Evolutionary conservation across 2,888 invertebrate genomes (phyloP).

Genomic region (Labia minor): DNA sequence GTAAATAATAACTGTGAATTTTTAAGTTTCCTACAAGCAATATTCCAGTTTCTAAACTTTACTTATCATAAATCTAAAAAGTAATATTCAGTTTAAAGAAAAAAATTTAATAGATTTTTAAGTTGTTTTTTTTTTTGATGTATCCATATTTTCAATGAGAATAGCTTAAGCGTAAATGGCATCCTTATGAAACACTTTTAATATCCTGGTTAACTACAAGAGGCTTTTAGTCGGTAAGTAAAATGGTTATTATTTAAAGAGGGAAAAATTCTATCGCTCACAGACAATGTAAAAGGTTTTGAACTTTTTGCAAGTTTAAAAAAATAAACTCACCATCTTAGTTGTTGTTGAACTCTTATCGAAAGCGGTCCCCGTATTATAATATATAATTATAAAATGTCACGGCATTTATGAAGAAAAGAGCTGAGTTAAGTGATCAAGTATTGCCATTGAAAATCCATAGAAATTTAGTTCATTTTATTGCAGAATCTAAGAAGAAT

Average conservation of each 20-base stretch:
- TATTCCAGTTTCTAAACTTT: background rate
- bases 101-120: background rate
- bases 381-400: too few relatives aligned
- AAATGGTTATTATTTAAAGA: constrained; percentile 1
- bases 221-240: constrained; percentile 7
- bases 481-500: too few relatives aligned
- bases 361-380: too few relatives aligned
- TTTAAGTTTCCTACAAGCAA: background rate
- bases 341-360: too few relatives aligned
- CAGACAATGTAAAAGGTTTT: background rate
- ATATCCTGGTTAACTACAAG: background rate
- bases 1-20: background rate
- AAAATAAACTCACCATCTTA: too few relatives aligned
- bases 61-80: background rate
- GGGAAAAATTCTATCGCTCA: background rate
- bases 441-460: too few relatives aligned
- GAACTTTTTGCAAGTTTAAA: background rate
- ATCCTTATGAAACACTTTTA: background rate
- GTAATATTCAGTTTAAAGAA: background rate
- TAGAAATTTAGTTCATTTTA: too few relatives aligned
- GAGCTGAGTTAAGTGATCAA: too few relatives aligned
- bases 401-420: too few relatives aligned
- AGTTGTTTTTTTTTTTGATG: background rate
- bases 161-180: background rate
- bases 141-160: background rate